Base-by-base conservation (phyloP, 2,888 invertebrate genomes). In the Cremastinae sp. region DNA sequence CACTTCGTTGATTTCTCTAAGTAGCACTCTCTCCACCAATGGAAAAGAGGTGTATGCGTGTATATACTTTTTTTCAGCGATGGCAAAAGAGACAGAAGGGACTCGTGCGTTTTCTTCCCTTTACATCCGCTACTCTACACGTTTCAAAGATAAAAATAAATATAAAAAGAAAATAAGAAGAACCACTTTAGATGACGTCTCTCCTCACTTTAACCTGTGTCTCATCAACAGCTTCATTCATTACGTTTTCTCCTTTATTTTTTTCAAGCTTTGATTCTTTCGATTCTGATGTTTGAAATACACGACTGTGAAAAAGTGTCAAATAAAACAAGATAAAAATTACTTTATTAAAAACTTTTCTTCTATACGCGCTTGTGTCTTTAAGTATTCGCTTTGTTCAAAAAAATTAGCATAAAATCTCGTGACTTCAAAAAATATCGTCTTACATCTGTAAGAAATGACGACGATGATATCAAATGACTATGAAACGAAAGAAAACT, bases 11-110 rank as follows among this genome's bases (percentile, higher is more conserved):
- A 89, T 89, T 88, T 89, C 84, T 88, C 82, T 86, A 89, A 89
- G 88, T 89, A 87, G 87, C 87, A 88, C 88, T 87, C 88, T 87
- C 88, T 87, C 84, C 75, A 74, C 82, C 86, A 84, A 87, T 87
- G 86, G 84, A 84, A 61, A 18, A 35, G 49, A 22, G 37, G 56
- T 41, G 18, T 58, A 65, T 41, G 39, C 18, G 39, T 41, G 49
- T 56, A 37, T 18, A n/a, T 37, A 37, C 9, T 49, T 8, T 4
- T 18, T 55, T 28, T 16, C 18, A 66, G 43, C 37, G 59, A 61
- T 56, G 64, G 55, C 41, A 20, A 16, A 47, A 45, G 64, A 22
- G 69, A 51, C 65, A 62, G 53, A 16, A 45, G 53, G 20, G 37
- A 59, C 61, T 8, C 10, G 18, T 14, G 18, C 8, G 28, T 53